Evolutionary conservation across 1,140 invertebrate species (phyloP), one percentile per base, ranked within the genome.

Genomic region (Drosophila suzukii): DNA sequence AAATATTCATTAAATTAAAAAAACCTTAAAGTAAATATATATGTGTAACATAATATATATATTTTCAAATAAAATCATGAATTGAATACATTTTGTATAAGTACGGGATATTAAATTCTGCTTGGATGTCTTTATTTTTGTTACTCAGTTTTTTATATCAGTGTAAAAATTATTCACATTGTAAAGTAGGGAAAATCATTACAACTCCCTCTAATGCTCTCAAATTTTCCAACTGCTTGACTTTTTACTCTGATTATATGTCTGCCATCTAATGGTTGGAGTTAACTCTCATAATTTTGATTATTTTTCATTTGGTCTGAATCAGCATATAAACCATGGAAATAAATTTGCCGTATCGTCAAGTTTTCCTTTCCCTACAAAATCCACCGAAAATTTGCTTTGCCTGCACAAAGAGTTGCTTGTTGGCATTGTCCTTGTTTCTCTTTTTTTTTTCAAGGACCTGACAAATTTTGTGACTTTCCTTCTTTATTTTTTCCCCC

Each of bases 321-420:
- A 51, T 65, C 73, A 67, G 44, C 41, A 15, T 47, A 32, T 44
- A 27, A 39, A 39, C 56, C 57, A 58, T 41, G 30, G 24, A 36
- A 36, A 43, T 78, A 76, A 79, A 79, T 79, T 84, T 84, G 75
- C 60, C 61, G 50, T 74, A 78, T 79, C 70, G 59, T 51, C 59
- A 56, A 80, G 30, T 60, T 56, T 53, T 60, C 36, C 27, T 36
- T 46, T 8, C 55, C 30, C 38, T 17, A 32, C 24, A 24, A 13
- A 46, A 34, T 4, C 46, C 39, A 34, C 13, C 38, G 12, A 74
- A 67, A 76, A 61, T 81, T 76, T 62, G 78, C 66, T 73, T 78
- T 60, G 68, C 51, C 60, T 46, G 77, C 77, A 80, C 46, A 81
- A 80, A 80, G 79, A 70, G 57, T 70, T 57, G 34, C 47, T 17